Evolutionary conservation across 35 echinoderm and acorn worm species (phyloP).

Genomic region (Antedon bifida): DNA sequence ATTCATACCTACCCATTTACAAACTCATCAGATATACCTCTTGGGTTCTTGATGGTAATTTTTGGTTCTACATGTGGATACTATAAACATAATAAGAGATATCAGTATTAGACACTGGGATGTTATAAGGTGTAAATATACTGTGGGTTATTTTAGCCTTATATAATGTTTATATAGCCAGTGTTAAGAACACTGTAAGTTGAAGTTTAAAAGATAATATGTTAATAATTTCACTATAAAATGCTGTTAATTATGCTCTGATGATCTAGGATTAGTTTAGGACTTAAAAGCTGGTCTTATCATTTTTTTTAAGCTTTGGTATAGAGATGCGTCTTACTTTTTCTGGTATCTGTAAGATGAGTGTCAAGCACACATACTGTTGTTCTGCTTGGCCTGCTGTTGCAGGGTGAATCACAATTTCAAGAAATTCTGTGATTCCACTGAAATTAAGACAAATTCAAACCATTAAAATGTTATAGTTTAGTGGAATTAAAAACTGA

Average conservation of each 20-base stretch:
- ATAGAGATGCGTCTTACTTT: constrained; percentile 14
- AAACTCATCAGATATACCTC: constrained; percentile 80
- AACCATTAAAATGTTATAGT: too few relatives aligned
- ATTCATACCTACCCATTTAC: constrained; percentile 62
- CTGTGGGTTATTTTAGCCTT: too few relatives aligned
- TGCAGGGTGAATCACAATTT: constrained; percentile 48
- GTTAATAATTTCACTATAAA: too few relatives aligned
- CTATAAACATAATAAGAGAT: constrained; percentile 21
- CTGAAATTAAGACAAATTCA: constrained; percentile 5
- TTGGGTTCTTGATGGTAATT: constrained; percentile 62
- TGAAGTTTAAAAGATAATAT: too few relatives aligned
- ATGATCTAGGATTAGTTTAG: too few relatives aligned
- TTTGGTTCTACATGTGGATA: constrained; percentile 63
- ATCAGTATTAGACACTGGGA: too few relatives aligned
- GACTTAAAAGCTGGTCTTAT: not conserved
- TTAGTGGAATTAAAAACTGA: too few relatives aligned
- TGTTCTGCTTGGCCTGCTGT: constrained; percentile 49
- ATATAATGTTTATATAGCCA: too few relatives aligned
- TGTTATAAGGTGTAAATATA: too few relatives aligned
- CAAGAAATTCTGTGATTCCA: constrained; percentile 15
- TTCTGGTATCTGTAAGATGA: constrained; percentile 30
- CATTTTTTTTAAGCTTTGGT: not conserved
- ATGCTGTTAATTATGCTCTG: too few relatives aligned
- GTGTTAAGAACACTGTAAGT: too few relatives aligned
- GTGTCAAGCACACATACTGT: constrained; percentile 74